Evolutionary conservation across 2,797 vertebrate species (phyloP).

Genomic region (Tauraco hartlaubi): DNA sequence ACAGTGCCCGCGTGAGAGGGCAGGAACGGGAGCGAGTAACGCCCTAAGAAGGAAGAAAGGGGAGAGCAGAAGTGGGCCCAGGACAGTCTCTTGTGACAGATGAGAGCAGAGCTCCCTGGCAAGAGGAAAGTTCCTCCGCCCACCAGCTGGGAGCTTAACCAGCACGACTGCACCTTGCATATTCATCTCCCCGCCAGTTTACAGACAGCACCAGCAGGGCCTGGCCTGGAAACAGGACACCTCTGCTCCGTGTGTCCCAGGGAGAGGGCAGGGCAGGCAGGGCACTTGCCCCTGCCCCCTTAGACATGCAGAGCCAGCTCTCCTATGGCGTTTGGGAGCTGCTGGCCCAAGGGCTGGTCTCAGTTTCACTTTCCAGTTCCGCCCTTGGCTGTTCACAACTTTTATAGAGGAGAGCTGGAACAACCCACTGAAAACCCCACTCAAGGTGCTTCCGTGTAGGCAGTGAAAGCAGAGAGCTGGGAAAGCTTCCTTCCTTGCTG

Average conservation of each 20-base stretch:
- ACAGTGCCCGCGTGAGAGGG: background rate
- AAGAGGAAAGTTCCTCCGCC: background rate
- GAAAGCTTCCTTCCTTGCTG: background rate
- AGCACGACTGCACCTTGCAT: slow-evolving; percentile 13
- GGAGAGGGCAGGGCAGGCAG: background rate
- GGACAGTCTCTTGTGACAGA: background rate
- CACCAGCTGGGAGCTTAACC: background rate
- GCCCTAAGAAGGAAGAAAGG: slow-evolving; percentile 39
- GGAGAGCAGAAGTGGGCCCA: background rate
- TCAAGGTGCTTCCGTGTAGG: accelerated
- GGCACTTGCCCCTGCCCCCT: background rate
- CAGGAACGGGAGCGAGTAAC: background rate
- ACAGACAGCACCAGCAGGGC: slow-evolving; percentile 30
- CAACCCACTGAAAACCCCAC: background rate
- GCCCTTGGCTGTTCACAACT: background rate
- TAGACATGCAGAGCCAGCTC: background rate
- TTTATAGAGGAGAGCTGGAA: background rate
- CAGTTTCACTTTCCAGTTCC: slow-evolving; percentile 23
- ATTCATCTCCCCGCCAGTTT: background rate
- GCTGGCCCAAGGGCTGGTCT: background rate
- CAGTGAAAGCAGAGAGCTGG: background rate
- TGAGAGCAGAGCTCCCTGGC: background rate
- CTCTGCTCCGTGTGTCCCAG: background rate
- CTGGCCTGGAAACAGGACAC: slow-evolving; percentile 45
- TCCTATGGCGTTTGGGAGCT: background rate